Evolutionary conservation across 2,888 invertebrate genomes (phyloP), one percentile per base, ranked within the genome.

Genomic region (Ornithoptera alexandrae): DNA sequence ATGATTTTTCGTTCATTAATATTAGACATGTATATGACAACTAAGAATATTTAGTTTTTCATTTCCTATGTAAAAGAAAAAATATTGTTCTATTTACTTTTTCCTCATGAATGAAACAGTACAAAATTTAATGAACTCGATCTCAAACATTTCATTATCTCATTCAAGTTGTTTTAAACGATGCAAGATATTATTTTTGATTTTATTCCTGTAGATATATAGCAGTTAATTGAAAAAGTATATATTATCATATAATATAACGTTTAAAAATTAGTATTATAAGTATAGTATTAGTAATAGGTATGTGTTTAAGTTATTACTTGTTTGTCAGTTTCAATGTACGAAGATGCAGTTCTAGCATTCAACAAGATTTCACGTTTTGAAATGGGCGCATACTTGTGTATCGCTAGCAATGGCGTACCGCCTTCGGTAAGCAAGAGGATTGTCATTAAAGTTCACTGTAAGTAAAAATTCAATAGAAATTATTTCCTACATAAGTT

Each of bases 351-450:
- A 84, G 94, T 95, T 70, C 90, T 98, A 78, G 95, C 94, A 73
- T 92, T 97, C 74, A 93, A 94, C 76, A 97, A 97, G 91, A 96
- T 97, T 85, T 96, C 96, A 70, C 94, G 97, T 72, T 95, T 96
- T 61, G 97, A 97, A 85, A 97, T 97, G 97, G 97, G 97, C 20
- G 96, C 96, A 73, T 98, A 97, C 89, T 94, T 97, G 78, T 97
- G 97, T 91, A 97, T 97, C 77, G 97, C 97, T 60, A 95, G 96
- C 78, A 98, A 98, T 80, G 96, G 97, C 42, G 95, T 97, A 62
- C 97, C 97, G 59, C 97, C 97, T 64, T 95, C 97, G 67, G 96
- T 97, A 79, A 97, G 97, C 92, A 97, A 97, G 90, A 94, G 97
- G 83, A 97, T 97, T 82, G 95, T 95, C 84, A 95, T 97, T 82